These are phyloP conservation scores for Chionis minor DNA, from an alignment of 2,113 vertebrate genomes.

Conservation along the genomic window DNA sequence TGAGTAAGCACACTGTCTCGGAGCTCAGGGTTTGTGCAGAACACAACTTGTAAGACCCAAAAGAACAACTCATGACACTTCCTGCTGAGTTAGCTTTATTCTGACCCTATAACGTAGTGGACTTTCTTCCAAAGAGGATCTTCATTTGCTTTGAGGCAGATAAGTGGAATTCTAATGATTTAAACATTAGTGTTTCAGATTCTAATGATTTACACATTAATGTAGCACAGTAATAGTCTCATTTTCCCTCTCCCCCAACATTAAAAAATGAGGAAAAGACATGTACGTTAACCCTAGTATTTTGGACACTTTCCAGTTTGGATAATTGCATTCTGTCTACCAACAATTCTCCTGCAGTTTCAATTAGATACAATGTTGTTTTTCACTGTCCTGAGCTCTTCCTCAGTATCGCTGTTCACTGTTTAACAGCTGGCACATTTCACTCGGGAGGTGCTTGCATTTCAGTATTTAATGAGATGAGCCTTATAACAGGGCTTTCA, in stretches of 20 bases:
- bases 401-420: neutral
- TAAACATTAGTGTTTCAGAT: neutral
- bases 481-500: neutral
- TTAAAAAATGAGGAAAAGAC: neutral
- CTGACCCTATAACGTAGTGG: neutral
- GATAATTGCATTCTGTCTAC: slow-evolving; percentile 3
- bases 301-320: neutral
- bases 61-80: neutral
- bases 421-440: slow-evolving; percentile 16
- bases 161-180: neutral
- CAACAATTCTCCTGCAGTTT: slow-evolving; percentile 3
- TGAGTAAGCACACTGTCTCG: neutral
- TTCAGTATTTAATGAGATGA: slow-evolving; percentile 1
- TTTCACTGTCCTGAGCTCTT: neutral
- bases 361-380: neutral
- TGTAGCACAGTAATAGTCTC: neutral
- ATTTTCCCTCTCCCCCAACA: neutral
- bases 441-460: neutral
- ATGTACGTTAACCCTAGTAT: neutral
- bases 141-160: neutral
- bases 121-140: neutral
- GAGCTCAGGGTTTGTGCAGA: neutral
- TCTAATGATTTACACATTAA: neutral
- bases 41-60: rapidly evolving
- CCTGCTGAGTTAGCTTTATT: neutral